Conservation (phyloP, 2,888 invertebrate species). For the Pharmacophagus antenor region DNA sequence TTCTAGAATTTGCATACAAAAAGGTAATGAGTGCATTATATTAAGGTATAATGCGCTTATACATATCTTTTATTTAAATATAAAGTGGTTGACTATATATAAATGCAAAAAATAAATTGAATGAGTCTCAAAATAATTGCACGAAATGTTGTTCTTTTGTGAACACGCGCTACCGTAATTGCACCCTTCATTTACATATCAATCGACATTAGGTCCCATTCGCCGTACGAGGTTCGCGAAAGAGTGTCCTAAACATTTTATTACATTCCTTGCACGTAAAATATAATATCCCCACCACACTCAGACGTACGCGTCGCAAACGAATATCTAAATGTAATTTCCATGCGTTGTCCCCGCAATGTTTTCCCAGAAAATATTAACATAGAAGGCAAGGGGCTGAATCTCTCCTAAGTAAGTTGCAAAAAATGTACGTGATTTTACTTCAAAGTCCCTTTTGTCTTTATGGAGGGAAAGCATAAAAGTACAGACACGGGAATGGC, state of each 20-base stretch:
- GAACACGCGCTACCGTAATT: conserved; percentile 46
- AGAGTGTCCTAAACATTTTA: conserved; percentile 74
- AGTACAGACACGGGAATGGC: conserved; percentile 76
- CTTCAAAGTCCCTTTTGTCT: conserved; percentile 81
- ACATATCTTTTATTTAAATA: too few species aligned
- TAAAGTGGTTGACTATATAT: neutral
- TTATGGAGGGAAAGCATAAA: conserved; percentile 78
- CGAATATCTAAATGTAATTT: conserved; percentile 82
- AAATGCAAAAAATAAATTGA: neutral
- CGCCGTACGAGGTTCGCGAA: conserved; percentile 37
- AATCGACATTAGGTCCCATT: conserved; percentile 51
- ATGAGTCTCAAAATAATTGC: conserved; percentile 19
- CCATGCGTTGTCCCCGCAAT: conserved; percentile 81
- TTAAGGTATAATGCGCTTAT: too few species aligned
- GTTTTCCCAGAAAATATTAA: conserved; percentile 81
- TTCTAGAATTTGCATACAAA: too few species aligned
- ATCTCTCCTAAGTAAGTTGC: conserved; percentile 81
- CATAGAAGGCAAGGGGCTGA: conserved; percentile 79
- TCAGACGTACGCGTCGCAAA: conserved; percentile 73
- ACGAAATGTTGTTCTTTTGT: conserved; percentile 32
- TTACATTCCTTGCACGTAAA: conserved; percentile 79
- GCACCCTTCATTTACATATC: conserved; percentile 73
- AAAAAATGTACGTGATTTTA: conserved; percentile 82
- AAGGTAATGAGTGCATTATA: too few species aligned
- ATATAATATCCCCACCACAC: conserved; percentile 79